Conservation (phyloP, 2,888 invertebrate genomes). For the Adela reaumurella region DNA sequence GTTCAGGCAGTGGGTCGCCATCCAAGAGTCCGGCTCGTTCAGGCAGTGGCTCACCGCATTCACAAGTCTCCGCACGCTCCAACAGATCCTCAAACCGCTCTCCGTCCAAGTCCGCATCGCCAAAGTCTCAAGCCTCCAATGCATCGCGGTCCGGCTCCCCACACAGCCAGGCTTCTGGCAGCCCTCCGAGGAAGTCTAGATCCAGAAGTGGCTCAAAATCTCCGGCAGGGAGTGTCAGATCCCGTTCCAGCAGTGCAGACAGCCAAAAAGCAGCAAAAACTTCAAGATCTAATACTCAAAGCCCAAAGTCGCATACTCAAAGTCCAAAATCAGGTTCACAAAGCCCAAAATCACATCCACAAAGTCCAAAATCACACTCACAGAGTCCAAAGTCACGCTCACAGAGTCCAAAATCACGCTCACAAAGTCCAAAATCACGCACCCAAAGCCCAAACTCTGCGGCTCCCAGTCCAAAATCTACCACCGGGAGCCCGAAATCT, state of each 20-base stretch:
- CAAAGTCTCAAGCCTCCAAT: constrained; percentile 23
- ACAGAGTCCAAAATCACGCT: constrained; percentile 25
- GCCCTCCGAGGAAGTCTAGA: constrained; percentile 25
- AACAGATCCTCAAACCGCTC: constrained; percentile 12
- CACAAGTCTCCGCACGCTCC: constrained; percentile 4
- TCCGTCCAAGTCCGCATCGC: constrained; percentile 38
- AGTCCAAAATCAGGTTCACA: constrained; percentile 25
- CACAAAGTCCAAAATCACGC: constrained; percentile 23
- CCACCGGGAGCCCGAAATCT: constrained; percentile 23
- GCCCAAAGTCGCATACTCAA: constrained; percentile 19
- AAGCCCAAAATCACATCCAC: constrained; percentile 25
- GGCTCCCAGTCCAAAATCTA: constrained; percentile 23
- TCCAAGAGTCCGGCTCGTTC: constrained; percentile 39
- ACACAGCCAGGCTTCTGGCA: constrained; percentile 43
- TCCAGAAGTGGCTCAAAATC: constrained; percentile 37
- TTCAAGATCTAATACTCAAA: neutral
- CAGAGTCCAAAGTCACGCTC: constrained; percentile 31
- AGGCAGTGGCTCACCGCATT: constrained; percentile 37
- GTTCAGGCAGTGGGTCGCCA: constrained; percentile 41
- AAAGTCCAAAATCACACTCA: constrained; percentile 23
- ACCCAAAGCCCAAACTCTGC: too few relatives aligned
- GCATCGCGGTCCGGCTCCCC: constrained; percentile 37
- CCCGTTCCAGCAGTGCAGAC: constrained; percentile 18
- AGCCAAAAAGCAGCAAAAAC: constrained; percentile 3
- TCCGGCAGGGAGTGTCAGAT: constrained; percentile 20